Conservation (phyloP, 2,113 vertebrate species). For the Tichodroma muraria region DNA sequence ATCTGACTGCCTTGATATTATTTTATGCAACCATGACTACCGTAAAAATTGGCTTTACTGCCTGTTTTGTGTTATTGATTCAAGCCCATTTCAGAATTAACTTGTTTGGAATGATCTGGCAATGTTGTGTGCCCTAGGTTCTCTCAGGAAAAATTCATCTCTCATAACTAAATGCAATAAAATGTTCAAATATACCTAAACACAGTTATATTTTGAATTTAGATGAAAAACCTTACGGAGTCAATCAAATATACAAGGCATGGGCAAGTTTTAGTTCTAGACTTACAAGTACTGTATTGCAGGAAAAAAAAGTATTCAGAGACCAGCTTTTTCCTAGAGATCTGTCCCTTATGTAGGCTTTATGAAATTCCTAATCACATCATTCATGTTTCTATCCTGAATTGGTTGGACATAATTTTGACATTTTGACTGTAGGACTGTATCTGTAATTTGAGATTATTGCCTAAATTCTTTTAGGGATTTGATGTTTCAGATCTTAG, state of each 20-base stretch:
- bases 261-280: constrained; percentile 22
- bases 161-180: constrained; percentile 61
- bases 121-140: constrained; percentile 26
- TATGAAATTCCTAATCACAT: background rate
- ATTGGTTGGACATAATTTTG: constrained; percentile 31
- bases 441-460: constrained; percentile 38
- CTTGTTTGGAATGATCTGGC: constrained; percentile 54
- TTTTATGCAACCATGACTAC: constrained; percentile 57
- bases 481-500: background rate
- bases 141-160: constrained; percentile 49
- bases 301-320: background rate
- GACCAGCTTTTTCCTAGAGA: constrained; percentile 8
- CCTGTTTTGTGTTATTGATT: constrained; percentile 61
- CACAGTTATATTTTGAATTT: constrained; percentile 53
- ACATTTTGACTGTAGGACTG: constrained; percentile 16
- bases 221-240: constrained; percentile 55
- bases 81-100: constrained; percentile 60
- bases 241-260: constrained; percentile 51
- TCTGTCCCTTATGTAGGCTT: background rate
- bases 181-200: constrained; percentile 57
- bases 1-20: constrained; percentile 56
- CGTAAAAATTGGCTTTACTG: constrained; percentile 56
- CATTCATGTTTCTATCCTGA: constrained; percentile 6
- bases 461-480: constrained; percentile 20
- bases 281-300: background rate